phyloP scores from a whole-genome alignment of 1,140 invertebrate genomes.

The Helicoverpa zea region DNA sequence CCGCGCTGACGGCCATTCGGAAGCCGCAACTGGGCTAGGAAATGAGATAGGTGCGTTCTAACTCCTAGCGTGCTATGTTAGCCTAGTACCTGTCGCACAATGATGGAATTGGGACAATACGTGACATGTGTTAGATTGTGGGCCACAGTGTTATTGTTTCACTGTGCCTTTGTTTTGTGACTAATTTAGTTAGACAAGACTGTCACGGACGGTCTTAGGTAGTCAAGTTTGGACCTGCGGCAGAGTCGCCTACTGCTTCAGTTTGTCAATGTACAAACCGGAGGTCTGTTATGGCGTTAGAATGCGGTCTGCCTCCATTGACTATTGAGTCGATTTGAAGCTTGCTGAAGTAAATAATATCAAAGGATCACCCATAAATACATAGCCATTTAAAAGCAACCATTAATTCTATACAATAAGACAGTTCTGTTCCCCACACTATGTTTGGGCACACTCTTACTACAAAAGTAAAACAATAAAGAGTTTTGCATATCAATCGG shows the following conservation, averaged over 20 bases:
- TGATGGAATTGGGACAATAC: constrained; percentile 77
- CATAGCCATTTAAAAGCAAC: constrained; percentile 12
- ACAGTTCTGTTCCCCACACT: constrained; percentile 31
- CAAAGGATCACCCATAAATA: neutral
- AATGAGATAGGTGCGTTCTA: constrained; percentile 83
- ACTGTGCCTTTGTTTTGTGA: constrained; percentile 21
- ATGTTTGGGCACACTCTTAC: constrained; percentile 39
- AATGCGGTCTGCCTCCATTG: no score
- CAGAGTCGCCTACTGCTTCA: no score
- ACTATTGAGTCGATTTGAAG: neutral
- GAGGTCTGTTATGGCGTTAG: no score
- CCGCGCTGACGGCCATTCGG: constrained; percentile 80
- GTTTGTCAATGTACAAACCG: no score
- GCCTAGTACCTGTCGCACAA: constrained; percentile 63
- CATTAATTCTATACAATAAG: constrained; percentile 36
- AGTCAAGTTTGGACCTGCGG: no score
- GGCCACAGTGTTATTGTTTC: constrained; percentile 5
- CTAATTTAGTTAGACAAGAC: constrained; percentile 32
- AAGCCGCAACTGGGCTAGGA: constrained; percentile 84
- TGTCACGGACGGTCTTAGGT: neutral
- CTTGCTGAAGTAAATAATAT: neutral
- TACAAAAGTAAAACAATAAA: constrained; percentile 58
- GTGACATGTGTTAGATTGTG: constrained; percentile 52
- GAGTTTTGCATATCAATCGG: constrained; percentile 81
- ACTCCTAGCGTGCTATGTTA: constrained; percentile 67